Evolutionary conservation across 2,888 invertebrate species (phyloP).

Genomic region (Neoscelio sp.): DNA sequence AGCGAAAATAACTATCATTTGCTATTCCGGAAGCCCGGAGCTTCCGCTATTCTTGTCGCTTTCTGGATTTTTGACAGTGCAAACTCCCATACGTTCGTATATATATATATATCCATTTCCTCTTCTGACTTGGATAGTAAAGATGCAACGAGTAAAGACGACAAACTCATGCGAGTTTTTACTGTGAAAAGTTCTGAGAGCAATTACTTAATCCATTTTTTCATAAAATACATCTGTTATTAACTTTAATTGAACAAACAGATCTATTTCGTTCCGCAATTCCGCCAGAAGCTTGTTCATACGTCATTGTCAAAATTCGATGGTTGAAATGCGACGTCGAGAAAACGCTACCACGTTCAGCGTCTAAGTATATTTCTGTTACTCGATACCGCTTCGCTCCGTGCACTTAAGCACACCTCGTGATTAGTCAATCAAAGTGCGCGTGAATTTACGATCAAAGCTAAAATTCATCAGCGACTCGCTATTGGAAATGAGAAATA

Average conservation of each 20-base stretch:
- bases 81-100: too few relatives aligned
- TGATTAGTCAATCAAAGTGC: conserved; percentile 52
- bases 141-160: too few relatives aligned
- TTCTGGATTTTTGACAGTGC: too few relatives aligned
- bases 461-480: conserved; percentile 53
- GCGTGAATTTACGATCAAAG: conserved; percentile 37
- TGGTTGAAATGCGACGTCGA: neutral
- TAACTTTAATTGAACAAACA: too few relatives aligned
- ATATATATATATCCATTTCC: too few relatives aligned
- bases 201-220: too few relatives aligned
- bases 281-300: neutral
- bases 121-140: too few relatives aligned
- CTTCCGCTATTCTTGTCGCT: too few relatives aligned
- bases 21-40: too few relatives aligned
- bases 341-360: neutral
- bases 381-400: conserved; percentile 12
- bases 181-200: too few relatives aligned
- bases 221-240: neutral
- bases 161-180: too few relatives aligned
- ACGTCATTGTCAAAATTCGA: conserved; percentile 19
- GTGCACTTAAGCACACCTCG: conserved; percentile 3
- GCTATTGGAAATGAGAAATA: conserved; percentile 52
- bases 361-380: conserved; percentile 3
- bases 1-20: too few relatives aligned
- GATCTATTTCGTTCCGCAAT: neutral